These are phyloP conservation scores for Alloscopus bannaensis DNA, from an alignment of 2,888 invertebrate genomes.

Conservation along the genomic window DNA sequence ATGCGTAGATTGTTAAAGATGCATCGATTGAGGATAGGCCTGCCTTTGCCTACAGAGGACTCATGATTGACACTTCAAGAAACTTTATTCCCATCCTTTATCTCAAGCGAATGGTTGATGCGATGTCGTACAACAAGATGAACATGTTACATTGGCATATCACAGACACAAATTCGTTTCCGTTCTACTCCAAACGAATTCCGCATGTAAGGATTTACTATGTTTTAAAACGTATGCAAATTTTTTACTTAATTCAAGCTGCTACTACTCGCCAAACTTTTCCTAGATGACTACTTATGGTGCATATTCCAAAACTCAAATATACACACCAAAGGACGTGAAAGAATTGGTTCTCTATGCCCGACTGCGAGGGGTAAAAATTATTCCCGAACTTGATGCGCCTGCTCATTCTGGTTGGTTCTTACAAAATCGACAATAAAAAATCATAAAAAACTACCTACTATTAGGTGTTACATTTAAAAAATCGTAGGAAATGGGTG, in stretches of 20 bases:
- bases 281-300: slow-evolving; percentile 85
- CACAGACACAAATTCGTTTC: slow-evolving; percentile 78
- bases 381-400: slow-evolving; percentile 48
- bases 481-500: slow-evolving; percentile 73
- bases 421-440: no score
- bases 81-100: slow-evolving; percentile 79
- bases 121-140: slow-evolving; percentile 88
- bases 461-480: no score
- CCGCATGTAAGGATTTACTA: slow-evolving; percentile 75
- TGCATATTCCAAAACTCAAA: slow-evolving; percentile 78
- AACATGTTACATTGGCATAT: slow-evolving; percentile 77
- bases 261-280: no score
- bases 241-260: no score
- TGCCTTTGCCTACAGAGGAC: slow-evolving; percentile 78
- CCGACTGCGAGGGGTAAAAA: slow-evolving; percentile 76
- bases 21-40: slow-evolving; percentile 82
- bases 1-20: slow-evolving; percentile 78
- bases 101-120: slow-evolving; percentile 86
- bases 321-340: slow-evolving; percentile 82
- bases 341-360: slow-evolving; percentile 77
- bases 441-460: no score
- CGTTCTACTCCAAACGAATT: slow-evolving; percentile 76
- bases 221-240: not conserved
- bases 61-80: slow-evolving; percentile 78
- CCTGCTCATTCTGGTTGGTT: slow-evolving; percentile 72